Evolutionary conservation across 2,113 vertebrate genomes (phyloP).

Genomic region (Morone chrysops): DNA sequence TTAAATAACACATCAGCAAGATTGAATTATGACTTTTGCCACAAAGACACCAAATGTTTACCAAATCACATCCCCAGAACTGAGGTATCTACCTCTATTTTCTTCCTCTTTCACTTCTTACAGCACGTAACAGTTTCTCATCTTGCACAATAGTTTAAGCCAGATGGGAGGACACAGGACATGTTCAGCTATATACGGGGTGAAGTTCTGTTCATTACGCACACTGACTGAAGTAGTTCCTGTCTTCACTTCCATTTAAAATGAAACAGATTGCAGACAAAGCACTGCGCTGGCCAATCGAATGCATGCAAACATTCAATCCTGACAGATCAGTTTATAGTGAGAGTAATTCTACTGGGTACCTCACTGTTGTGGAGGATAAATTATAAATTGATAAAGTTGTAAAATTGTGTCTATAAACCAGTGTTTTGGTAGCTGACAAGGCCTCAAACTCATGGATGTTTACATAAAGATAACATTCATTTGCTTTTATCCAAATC

Average conservation of each 20-base stretch:
- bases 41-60: not conserved
- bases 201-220: not conserved
- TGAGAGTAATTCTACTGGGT: not conserved
- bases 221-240: not conserved
- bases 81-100: not conserved
- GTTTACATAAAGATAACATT: not conserved
- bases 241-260: not conserved
- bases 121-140: not conserved
- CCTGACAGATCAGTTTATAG: not conserved
- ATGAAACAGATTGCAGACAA: not conserved
- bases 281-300: not conserved
- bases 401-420: not conserved
- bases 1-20: not conserved
- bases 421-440: not conserved
- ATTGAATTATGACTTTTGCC: not conserved
- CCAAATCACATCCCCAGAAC: not conserved
- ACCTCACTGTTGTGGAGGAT: not conserved
- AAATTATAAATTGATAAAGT: not conserved
- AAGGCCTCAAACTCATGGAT: no score
- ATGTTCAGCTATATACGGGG: not conserved
- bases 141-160: constrained; percentile 13
- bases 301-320: not conserved
- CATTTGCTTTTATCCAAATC: not conserved
- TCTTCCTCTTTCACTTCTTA: not conserved
- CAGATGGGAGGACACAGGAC: not conserved